Base-by-base conservation (phyloP, 2,888 invertebrate species). In the Diaperis boleti region DNA sequence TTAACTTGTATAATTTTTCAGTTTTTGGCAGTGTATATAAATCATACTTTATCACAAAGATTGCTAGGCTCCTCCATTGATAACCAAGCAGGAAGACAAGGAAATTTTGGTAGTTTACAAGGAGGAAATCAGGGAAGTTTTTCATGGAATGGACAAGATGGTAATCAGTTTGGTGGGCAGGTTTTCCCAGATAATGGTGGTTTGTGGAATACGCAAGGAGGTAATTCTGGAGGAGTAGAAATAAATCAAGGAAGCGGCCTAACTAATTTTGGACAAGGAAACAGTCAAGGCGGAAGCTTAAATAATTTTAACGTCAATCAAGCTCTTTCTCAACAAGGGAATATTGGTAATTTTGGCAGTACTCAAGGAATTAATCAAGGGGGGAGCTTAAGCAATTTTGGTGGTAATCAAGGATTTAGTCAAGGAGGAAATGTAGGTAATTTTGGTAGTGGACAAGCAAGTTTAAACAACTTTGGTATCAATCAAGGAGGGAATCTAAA, bases 291-390 rank as follows among this genome's bases (percentile, higher is more conserved):
- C 4, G 1, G 7, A 5, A 26, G 13, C 13, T n/a, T 26, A 45
- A 11, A 10, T 22, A 26, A 17, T n/a, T n/a, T n/a, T n/a, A n/a
- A n/a, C n/a, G 26, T 26, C 26, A 26, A 5, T 26, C 26, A 1
- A n/a, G 26, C 8, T 26, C n/a, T 3, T 26, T 2, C 26, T 3
- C 3, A 26, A 26, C 1, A 5, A 1, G 26, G 26, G 6, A 26
- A 26, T 26, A 2, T 26, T 2, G 26, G 26, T 15, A 14, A 39
- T 8, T 17, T 15, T 7, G 39, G 39, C 5, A 13, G 26, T 45
- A 20, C 10, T 11, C 45, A 45, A 45, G 26, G 45, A 6, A 14
- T 22, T 26, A 20, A 22, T 22, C 45, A 45, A 45, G 45, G 41
- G 18, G 41, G 41, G 18, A 10, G 18, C n/a, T 41, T 15, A 18